phyloP scores from a whole-genome alignment of 2,797 vertebrate genomes.

The Alca torda region DNA sequence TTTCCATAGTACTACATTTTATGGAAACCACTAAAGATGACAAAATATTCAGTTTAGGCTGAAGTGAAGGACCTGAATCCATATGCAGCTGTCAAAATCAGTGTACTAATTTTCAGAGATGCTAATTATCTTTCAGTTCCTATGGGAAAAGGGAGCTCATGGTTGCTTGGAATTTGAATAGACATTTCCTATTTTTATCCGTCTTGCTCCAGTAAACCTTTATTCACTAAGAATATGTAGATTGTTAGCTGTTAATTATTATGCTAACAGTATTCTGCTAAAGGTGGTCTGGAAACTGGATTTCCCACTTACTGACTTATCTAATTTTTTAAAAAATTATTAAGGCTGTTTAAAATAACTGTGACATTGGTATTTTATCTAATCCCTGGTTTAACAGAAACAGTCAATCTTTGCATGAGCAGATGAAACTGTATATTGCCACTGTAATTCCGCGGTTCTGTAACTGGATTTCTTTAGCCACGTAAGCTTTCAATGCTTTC shows the following conservation, averaged over 20 bases:
- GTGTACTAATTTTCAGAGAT: not conserved
- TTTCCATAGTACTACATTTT: not conserved
- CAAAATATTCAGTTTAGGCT: not conserved
- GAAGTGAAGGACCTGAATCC: not conserved
- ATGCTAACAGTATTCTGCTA: not conserved
- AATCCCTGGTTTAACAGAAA: not conserved
- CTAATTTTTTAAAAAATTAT: not conserved
- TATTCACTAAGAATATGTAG: not conserved
- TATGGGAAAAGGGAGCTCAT: not conserved
- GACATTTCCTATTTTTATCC: not conserved
- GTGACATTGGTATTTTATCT: not conserved
- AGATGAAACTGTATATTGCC: not conserved
- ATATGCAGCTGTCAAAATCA: not conserved
- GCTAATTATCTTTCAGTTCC: not conserved
- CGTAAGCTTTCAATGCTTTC: not conserved
- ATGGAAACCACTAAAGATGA: not conserved
- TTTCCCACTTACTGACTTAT: not conserved
- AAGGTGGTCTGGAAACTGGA: not conserved
- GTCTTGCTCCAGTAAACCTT: not conserved
- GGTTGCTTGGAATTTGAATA: not conserved
- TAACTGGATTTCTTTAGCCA: not conserved
- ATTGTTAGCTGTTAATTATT: slow-evolving; percentile 24
- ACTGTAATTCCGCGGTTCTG: not conserved
- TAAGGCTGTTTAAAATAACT: not conserved
- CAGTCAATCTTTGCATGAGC: not conserved